Evolutionary conservation across 2,888 invertebrate genomes (phyloP).

Genomic region (Molorchus minor): DNA sequence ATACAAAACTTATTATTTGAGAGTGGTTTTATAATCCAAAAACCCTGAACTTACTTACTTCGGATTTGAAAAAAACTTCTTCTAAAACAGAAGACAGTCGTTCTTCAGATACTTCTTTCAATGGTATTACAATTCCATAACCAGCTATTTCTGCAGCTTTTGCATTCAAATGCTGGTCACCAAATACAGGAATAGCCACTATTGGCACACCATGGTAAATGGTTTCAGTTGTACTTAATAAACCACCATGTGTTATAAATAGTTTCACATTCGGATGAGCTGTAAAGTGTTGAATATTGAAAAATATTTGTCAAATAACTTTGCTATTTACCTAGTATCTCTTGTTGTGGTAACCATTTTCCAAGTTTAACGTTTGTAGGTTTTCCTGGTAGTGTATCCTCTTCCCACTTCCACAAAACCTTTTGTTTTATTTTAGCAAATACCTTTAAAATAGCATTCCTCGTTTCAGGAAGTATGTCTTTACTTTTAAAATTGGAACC

Average conservation of each 20-base stretch:
- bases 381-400: slow-evolving; percentile 64
- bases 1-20: too few relatives aligned
- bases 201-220: slow-evolving; percentile 44
- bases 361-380: slow-evolving; percentile 67
- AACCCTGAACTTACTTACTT: too few relatives aligned
- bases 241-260: slow-evolving; percentile 48
- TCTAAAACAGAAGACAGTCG: slow-evolving; percentile 5
- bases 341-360: slow-evolving; percentile 74
- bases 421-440: slow-evolving; percentile 70
- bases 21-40: too few relatives aligned
- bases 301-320: background rate
- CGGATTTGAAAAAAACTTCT: slow-evolving; percentile 8
- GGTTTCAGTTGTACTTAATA: slow-evolving; percentile 46
- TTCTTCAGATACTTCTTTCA: slow-evolving; percentile 17
- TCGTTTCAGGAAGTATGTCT: slow-evolving; percentile 65
- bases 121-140: slow-evolving; percentile 13
- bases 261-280: slow-evolving; percentile 39
- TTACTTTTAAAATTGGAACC: slow-evolving; percentile 69
- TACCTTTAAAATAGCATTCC: slow-evolving; percentile 66
- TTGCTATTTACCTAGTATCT: slow-evolving; percentile 49
- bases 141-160: slow-evolving; percentile 6
- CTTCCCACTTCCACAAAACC: slow-evolving; percentile 78
- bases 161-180: slow-evolving; percentile 45
- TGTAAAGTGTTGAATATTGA: slow-evolving; percentile 63
- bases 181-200: slow-evolving; percentile 45